These are phyloP conservation scores for Idaea dimidiata DNA, from an alignment of 2,888 invertebrate genomes.

Conservation along the genomic window DNA sequence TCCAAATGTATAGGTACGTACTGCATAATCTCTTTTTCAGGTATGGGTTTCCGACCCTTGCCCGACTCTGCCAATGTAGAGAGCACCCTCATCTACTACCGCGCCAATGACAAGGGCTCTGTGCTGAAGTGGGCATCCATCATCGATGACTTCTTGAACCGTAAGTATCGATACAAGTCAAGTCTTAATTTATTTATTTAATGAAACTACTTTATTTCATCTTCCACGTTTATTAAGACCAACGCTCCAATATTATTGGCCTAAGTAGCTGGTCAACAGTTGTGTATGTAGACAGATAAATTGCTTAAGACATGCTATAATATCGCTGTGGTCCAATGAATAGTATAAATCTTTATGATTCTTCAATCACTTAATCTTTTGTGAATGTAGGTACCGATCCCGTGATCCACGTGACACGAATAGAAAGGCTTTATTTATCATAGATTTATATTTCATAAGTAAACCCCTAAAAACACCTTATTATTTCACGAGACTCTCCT, in stretches of 20 bases:
- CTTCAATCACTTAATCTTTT: too few relatives aligned
- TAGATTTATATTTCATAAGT: too few relatives aligned
- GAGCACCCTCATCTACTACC: slow-evolving; percentile 98
- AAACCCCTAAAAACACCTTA: too few relatives aligned
- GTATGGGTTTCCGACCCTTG: slow-evolving; percentile 98
- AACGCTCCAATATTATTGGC: not conserved
- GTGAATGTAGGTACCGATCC: too few relatives aligned
- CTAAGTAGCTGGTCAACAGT: too few relatives aligned
- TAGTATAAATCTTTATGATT: too few relatives aligned
- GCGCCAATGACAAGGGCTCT: slow-evolving; percentile 87
- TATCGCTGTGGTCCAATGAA: too few relatives aligned
- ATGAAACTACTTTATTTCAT: slow-evolving; percentile 5
- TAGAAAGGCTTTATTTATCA: too few relatives aligned
- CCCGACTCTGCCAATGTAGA: slow-evolving; percentile 92
- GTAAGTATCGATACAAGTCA: slow-evolving; percentile 76
- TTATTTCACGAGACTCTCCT: not conserved
- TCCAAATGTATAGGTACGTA: too few relatives aligned
- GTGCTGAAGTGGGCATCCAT: slow-evolving; percentile 90
- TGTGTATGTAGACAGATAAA: too few relatives aligned
- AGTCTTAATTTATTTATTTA: not conserved
- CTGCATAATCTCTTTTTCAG: slow-evolving; percentile 78
- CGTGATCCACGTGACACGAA: too few relatives aligned
- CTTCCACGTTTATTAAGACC: not conserved
- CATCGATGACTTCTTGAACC: slow-evolving; percentile 87
- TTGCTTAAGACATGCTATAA: too few relatives aligned